Conservation (phyloP, 2,888 invertebrate species). For the Anodontia alba region DNA sequence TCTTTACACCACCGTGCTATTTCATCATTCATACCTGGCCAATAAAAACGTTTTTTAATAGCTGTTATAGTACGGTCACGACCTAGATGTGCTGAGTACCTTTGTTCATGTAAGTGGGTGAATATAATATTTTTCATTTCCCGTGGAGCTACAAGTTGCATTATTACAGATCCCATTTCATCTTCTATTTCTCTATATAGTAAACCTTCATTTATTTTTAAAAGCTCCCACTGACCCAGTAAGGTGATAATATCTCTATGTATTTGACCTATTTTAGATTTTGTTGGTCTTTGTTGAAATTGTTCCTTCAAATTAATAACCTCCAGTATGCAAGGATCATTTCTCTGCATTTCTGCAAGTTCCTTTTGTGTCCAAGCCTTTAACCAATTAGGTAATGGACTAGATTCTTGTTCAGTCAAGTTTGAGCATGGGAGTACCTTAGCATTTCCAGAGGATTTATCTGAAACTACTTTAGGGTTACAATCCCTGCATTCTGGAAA, state of each 20-base stretch:
- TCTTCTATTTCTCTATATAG: not conserved
- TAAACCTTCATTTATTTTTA: not conserved
- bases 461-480: not conserved
- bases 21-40: not conserved
- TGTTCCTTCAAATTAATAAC: not conserved
- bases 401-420: not conserved
- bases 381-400: not conserved
- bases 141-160: not conserved
- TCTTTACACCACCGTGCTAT: conserved; percentile 8
- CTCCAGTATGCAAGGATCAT: not conserved
- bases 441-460: not conserved
- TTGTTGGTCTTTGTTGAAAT: not conserved
- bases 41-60: not conserved
- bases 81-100: conserved; percentile 4
- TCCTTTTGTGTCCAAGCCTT: not conserved
- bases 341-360: not conserved
- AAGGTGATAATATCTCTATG: not conserved
- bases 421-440: not conserved
- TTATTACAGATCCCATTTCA: not conserved
- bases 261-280: not conserved
- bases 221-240: not conserved
- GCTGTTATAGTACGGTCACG: not conserved
- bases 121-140: not conserved
- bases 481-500: conserved; percentile 21
- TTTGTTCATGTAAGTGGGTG: not conserved